Percentiles rank a stretch among this genome's conserved stretches.
phyloP scores from a whole-genome alignment of 2,113 vertebrate genomes.

The Hemiprocne comata region DNA sequence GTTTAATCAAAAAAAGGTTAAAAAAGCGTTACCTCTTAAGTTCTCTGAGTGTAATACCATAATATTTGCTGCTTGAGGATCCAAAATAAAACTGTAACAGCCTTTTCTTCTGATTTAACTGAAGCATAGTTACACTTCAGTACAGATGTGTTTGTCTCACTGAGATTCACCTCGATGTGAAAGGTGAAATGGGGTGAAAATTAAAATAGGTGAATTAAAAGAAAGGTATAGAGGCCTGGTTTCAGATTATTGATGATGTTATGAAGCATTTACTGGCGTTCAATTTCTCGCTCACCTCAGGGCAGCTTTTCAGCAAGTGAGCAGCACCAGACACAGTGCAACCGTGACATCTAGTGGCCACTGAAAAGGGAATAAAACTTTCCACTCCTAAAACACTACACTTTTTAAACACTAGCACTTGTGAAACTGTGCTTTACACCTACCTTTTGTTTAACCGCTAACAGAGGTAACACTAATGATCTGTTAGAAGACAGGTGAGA shows the following conservation, averaged over 20 bases:
- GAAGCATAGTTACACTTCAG: not conserved
- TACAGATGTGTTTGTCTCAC: not conserved
- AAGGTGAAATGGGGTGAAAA: not conserved
- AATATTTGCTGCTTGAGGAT: not conserved
- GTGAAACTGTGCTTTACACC: not conserved
- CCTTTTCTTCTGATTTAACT: not conserved
- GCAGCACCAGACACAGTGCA: not conserved
- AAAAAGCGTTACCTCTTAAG: not conserved
- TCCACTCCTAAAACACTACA: not conserved
- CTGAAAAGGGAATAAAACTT: not conserved
- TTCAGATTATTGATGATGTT: not conserved
- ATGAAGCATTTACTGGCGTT: not conserved
- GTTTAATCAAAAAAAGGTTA: not conserved
- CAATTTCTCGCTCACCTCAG: not conserved
- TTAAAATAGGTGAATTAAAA: not conserved
- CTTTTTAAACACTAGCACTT: not conserved
- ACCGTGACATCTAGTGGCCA: constrained; percentile 73
- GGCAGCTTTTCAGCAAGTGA: not conserved
- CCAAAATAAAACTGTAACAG: not conserved
- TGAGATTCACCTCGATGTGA: not conserved
- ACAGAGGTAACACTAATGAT: not conserved
- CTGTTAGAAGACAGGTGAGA: not conserved
- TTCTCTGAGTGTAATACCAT: not conserved
- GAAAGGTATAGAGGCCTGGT: not conserved
- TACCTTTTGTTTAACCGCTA: not conserved